Conservation (phyloP, 2,888 invertebrate species). For the Cataglyphis livida region DNA sequence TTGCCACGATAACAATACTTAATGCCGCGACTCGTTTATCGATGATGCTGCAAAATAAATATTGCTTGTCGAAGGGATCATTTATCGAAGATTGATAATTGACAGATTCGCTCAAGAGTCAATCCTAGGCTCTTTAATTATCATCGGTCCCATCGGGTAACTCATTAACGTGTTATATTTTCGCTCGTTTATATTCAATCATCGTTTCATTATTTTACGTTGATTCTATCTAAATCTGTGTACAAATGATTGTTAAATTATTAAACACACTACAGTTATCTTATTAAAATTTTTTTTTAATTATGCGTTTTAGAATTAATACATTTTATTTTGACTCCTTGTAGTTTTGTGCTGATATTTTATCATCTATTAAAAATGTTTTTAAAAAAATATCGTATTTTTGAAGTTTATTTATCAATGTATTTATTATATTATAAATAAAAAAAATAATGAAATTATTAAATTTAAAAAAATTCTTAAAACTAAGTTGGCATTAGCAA, state of each 20-base stretch:
- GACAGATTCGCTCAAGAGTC: slow-evolving; percentile 56
- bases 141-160: slow-evolving; percentile 12
- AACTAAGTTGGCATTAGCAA: background rate
- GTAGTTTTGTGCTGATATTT: background rate
- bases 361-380: background rate
- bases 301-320: background rate
- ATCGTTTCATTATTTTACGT: background rate
- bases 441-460: background rate
- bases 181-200: slow-evolving; percentile 33
- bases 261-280: background rate
- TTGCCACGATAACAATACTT: slow-evolving; percentile 71
- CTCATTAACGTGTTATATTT: slow-evolving; percentile 47
- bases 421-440: background rate
- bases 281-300: background rate
- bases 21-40: slow-evolving; percentile 70
- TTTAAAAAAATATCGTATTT: background rate
- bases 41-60: slow-evolving; percentile 72
- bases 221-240: background rate
- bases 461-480: background rate
- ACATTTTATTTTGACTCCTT: background rate
- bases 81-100: slow-evolving; percentile 70
- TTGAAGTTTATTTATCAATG: background rate
- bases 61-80: slow-evolving; percentile 67
- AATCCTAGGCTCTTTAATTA: slow-evolving; percentile 34
- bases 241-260: background rate